Percentiles rank a stretch among this genome's conserved stretches.
Conservation (phyloP, 2,113 vertebrate species). For the Aix galericulata region DNA sequence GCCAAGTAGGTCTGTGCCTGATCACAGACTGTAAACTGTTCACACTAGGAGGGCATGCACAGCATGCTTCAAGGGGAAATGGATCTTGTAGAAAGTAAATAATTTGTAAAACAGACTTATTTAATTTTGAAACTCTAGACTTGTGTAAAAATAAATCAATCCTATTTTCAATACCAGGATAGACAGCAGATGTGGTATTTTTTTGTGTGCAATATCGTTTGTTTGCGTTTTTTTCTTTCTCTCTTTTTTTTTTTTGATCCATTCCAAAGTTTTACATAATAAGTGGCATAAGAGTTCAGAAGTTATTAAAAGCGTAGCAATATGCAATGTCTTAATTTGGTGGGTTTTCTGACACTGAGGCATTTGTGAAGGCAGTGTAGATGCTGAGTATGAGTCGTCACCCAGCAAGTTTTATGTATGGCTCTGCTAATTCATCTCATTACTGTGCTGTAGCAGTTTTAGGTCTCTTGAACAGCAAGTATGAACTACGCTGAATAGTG, state of each 20-base stretch:
- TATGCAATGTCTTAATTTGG: not conserved
- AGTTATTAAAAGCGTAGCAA: not conserved
- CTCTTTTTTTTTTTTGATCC: not conserved
- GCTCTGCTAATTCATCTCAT: not conserved
- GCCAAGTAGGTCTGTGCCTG: conserved; percentile 32
- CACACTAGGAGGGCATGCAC: conserved; percentile 19
- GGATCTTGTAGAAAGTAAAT: conserved; percentile 64
- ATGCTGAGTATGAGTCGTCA: fast-evolving
- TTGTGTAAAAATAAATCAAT: conserved; percentile 36
- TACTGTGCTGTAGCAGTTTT: not conserved
- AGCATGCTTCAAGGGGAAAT: conserved; percentile 35
- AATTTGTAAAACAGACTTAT: conserved; percentile 62
- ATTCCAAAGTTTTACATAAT: not conserved
- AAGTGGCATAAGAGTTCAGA: not conserved
- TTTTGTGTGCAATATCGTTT: not conserved
- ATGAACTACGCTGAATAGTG: not conserved
- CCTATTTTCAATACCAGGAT: not conserved
- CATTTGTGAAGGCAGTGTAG: not conserved
- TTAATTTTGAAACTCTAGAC: conserved; percentile 61
- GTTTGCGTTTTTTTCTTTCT: not conserved
- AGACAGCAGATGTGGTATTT: not conserved
- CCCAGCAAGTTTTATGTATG: not conserved
- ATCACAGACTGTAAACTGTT: conserved; percentile 46
- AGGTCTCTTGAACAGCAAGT: not conserved
- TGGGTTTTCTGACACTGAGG: not conserved